Evolutionary conservation across 2,888 invertebrate genomes (phyloP).

Genomic region (Malthinus flaveolus): DNA sequence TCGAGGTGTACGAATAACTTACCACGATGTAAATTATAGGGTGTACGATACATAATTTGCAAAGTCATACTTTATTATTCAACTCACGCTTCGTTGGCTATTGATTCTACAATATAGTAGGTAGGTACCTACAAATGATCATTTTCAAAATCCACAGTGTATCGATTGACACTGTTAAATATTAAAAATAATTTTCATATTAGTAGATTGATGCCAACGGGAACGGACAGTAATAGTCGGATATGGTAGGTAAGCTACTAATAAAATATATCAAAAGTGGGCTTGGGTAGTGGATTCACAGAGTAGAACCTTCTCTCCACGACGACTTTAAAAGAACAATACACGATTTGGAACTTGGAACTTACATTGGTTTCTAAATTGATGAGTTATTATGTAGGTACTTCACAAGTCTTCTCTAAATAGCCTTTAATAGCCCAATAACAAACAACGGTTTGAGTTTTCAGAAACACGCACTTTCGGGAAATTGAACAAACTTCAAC

Average conservation of each 20-base stretch:
- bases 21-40: conserved; percentile 19
- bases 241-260: neutral
- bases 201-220: neutral
- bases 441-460: too few species aligned
- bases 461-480: too few species aligned
- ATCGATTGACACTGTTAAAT: neutral
- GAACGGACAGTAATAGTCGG: neutral
- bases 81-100: conserved; percentile 18
- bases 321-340: too few species aligned
- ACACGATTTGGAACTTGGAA: too few species aligned
- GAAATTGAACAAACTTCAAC: too few species aligned
- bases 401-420: too few species aligned
- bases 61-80: conserved; percentile 15
- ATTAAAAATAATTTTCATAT: neutral
- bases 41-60: conserved; percentile 13
- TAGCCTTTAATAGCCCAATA: too few species aligned
- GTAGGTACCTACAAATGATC: neutral
- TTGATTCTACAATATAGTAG: conserved; percentile 4
- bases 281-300: too few species aligned
- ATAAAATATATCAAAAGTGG: too few species aligned
- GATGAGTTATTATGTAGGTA: too few species aligned
- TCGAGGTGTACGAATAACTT: conserved; percentile 5
- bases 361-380: too few species aligned
- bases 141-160: neutral
- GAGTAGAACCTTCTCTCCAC: too few species aligned